Evolutionary conservation across 2,888 invertebrate species (phyloP), one percentile per base, ranked within the genome.

Genomic region (Auanema sp.): DNA sequence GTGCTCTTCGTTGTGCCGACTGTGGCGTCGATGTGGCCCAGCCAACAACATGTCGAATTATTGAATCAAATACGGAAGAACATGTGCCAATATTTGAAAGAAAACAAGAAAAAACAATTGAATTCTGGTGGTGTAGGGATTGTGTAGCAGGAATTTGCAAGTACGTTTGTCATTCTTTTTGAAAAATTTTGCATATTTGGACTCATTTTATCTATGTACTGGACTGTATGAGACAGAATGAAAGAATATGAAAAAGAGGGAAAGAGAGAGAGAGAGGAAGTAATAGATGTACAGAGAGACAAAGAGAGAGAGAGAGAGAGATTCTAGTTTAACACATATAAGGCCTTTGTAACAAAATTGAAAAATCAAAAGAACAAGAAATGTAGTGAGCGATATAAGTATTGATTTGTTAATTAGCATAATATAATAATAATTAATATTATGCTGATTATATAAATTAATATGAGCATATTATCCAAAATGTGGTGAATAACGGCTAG

Each of bases 81-180:
- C 33, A 33, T 33, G 33, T 33, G 33, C 33, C 33, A 33, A 33
- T 33, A 33, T 33, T 33, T 33, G 33, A 33, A 33, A 33, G 33
- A 33, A 33, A 33, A 33, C 33, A 49, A 53, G 57, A 52, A 21
- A 50, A 23, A 41, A 50, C 49, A 18, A 68, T 74, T 41, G 72
- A 76, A 16, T 63, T 74, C 49, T 76, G 76, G 76, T 76, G 76
- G 76, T 76, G 76, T 58, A 56, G 76, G 1, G 76, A 76, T 58
- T 76, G 76, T 60, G 60, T 70, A 55, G 56, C 62, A 10, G 71
- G 66, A 8, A 66, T 76, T 59, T 76, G 76, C 74, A 74, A 74
- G 76, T 76, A 40, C 68, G 76, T 71, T 57, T 52, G 57, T 55
- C n/a, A 23, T 33, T 33, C 58, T 59, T 51, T 58, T 52, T 47